These are phyloP conservation scores for Lydus trimaculatus DNA, from an alignment of 2,888 invertebrate species.

Conservation along the genomic window DNA sequence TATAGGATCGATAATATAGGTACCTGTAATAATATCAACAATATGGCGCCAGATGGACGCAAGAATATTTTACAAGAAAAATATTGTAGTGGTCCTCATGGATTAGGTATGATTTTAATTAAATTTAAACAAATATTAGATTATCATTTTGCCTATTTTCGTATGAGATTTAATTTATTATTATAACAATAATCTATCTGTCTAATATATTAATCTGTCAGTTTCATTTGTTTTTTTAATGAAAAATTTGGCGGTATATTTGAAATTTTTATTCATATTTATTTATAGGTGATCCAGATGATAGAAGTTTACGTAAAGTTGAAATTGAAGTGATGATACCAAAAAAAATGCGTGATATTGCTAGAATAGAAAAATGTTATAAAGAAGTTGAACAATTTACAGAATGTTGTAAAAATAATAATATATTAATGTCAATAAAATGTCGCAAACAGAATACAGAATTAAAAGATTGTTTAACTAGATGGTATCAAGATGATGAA, in stretches of 20 bases:
- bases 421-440: constrained; percentile 73
- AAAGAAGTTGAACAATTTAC: constrained; percentile 75
- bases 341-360: constrained; percentile 84
- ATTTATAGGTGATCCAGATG: constrained; percentile 82
- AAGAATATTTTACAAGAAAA: constrained; percentile 22
- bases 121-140: neutral
- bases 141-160: no score
- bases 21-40: constrained; percentile 5
- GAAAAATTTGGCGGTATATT: constrained; percentile 18
- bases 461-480: constrained; percentile 74
- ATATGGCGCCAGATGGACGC: constrained; percentile 6
- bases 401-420: constrained; percentile 73
- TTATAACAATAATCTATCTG: neutral
- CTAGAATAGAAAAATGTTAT: constrained; percentile 79
- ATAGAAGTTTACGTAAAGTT: constrained; percentile 82
- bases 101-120: constrained; percentile 25
- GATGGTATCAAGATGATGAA: constrained; percentile 80
- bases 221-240: neutral
- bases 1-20: neutral
- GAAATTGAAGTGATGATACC: constrained; percentile 90
- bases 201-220: neutral
- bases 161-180: neutral
- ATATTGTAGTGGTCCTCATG: constrained; percentile 26
- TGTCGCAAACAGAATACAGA: constrained; percentile 76
- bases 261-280: constrained; percentile 7